These are phyloP conservation scores for Palaemon carinicauda DNA, from an alignment of 1,140 invertebrate genomes.

Conservation along the genomic window DNA sequence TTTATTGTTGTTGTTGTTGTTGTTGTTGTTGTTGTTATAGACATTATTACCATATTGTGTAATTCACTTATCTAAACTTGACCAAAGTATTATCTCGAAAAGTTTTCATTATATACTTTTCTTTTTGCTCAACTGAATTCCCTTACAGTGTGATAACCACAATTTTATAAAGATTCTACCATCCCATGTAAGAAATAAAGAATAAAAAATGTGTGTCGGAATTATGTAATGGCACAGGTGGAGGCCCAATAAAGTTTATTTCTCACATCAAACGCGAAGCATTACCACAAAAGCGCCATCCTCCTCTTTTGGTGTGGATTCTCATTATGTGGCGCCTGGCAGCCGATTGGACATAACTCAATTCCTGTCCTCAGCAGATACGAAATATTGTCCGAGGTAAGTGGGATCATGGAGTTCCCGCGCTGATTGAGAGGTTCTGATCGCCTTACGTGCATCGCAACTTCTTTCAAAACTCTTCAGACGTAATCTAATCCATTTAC, in stretches of 20 bases:
- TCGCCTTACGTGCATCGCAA: constrained; percentile 54
- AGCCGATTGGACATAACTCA: constrained; percentile 34
- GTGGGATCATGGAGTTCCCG: constrained; percentile 51
- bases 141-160: too few relatives aligned
- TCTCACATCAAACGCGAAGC: too few relatives aligned
- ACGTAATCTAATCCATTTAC: constrained; percentile 53
- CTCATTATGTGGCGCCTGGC: background rate
- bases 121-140: background rate
- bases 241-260: too few relatives aligned
- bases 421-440: constrained; percentile 55
- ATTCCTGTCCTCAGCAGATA: constrained; percentile 48
- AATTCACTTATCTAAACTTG: background rate
- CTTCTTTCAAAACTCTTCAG: constrained; percentile 56
- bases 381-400: constrained; percentile 53
- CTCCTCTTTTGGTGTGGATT: too few relatives aligned
- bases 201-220: too few relatives aligned
- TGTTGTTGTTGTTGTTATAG: background rate
- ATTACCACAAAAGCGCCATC: too few relatives aligned
- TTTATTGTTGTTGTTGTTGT: background rate
- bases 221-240: too few relatives aligned
- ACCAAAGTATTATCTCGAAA: background rate
- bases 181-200: too few relatives aligned
- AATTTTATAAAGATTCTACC: too few relatives aligned
- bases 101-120: background rate
- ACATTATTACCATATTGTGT: too few relatives aligned